Evolutionary conservation across 2,888 invertebrate species (phyloP).

Genomic region (Amphipoea lucens): DNA sequence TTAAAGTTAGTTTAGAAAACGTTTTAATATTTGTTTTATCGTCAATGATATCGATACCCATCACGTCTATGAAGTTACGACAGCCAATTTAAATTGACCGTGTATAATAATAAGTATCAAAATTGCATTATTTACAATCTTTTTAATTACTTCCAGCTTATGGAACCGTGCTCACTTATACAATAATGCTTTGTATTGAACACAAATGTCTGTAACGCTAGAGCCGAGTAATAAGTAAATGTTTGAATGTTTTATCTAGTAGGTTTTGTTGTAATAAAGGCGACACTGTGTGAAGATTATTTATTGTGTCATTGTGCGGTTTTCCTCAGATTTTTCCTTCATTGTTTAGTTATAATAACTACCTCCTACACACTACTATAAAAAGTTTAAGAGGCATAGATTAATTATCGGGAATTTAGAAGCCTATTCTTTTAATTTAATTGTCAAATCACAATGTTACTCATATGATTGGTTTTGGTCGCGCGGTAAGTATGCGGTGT

Average conservation of each 20-base stretch:
- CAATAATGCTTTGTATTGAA: neutral
- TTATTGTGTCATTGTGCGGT: conserved; percentile 30
- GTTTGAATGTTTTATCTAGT: neutral
- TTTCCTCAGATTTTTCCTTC: conserved; percentile 47
- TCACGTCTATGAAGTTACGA: neutral
- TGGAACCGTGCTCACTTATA: neutral
- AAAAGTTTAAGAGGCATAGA: conserved; percentile 2
- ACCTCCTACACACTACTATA: neutral
- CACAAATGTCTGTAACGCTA: neutral
- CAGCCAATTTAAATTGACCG: no score
- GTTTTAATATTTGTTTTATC: no score
- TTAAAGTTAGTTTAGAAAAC: no score
- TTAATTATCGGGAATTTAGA: neutral
- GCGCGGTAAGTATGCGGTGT: neutral
- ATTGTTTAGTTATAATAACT: conserved; percentile 27
- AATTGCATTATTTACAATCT: no score
- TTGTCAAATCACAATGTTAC: neutral
- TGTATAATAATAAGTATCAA: neutral
- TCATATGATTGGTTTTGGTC: neutral
- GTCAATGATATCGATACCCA: neutral
- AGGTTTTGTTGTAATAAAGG: conserved; percentile 2
- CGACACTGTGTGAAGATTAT: conserved; percentile 2
- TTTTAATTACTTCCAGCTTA: neutral
- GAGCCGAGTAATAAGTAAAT: neutral
- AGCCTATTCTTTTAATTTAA: neutral